These are phyloP conservation scores for Hephaestus fuliginosus DNA, from an alignment of 2,797 vertebrate genomes.

Conservation along the genomic window DNA sequence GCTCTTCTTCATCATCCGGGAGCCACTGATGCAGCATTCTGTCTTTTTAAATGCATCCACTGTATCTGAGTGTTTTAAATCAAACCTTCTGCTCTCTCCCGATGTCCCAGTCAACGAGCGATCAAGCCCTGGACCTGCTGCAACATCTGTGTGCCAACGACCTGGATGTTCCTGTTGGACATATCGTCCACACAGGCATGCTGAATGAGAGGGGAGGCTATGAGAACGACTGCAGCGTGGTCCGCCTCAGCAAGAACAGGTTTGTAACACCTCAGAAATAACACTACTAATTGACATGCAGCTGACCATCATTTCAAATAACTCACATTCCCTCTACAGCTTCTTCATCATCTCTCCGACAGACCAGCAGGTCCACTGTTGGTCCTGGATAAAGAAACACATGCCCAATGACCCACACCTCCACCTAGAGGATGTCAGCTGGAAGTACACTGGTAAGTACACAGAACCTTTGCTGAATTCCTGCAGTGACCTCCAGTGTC, in stretches of 20 bases:
- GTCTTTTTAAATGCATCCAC: not conserved
- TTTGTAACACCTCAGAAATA: constrained; percentile 53
- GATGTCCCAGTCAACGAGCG: constrained; percentile 88
- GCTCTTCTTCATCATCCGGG: not conserved
- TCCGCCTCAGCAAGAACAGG: constrained; percentile 96
- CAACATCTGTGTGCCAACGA: constrained; percentile 96
- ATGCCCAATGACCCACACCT: constrained; percentile 92
- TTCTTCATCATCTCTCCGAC: constrained; percentile 99
- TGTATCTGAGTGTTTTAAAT: not conserved
- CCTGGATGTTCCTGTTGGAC: constrained; percentile 96
- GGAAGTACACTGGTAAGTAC: constrained; percentile 96
- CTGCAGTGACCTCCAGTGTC: constrained; percentile 32
- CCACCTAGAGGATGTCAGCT: constrained; percentile 95
- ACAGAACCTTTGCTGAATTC: too few species aligned
- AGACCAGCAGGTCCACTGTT: constrained; percentile 98
- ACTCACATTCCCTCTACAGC: constrained; percentile 68
- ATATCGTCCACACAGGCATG: constrained; percentile 98
- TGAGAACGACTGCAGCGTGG: constrained; percentile 98
- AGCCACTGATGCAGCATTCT: not conserved
- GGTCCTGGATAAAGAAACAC: constrained; percentile 96
- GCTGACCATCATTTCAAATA: not conserved
- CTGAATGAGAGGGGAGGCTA: constrained; percentile 95
- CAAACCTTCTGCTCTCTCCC: constrained; percentile 23
- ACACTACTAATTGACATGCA: not conserved
- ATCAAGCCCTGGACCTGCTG: constrained; percentile 91